Evolutionary conservation across 2,797 vertebrate genomes (phyloP), one percentile per base, ranked within the genome.

Genomic region (Sebastes taczanowskii): DNA sequence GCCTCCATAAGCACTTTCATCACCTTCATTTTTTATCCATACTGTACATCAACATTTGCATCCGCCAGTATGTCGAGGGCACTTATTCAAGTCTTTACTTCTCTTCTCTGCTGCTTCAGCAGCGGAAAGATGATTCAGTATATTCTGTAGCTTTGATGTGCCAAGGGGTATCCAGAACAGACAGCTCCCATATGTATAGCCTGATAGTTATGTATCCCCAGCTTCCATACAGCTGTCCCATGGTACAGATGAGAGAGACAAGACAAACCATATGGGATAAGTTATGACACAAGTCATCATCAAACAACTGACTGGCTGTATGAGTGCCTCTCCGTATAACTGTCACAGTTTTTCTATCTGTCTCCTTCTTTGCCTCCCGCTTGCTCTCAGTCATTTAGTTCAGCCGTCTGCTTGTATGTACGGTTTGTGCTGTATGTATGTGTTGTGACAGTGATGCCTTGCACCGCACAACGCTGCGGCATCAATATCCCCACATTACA

Each of bases 181-280:
- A 90, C 90, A 91, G 84, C 80, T 90, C 84, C 88, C 80, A 86
- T 89, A 91, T 90, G 84, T 76, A 84, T 74, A 74, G 69, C 27
- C 77, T 85, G 78, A 85, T 77, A 77, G 80, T 86, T 85, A 77
- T 83, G 85, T 85, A 79, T 85, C 72, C 61, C 76, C 29, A 74
- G 75, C 78, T 88, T 79, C 78, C 56, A 82, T 87, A 68, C 80
- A 85, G 80, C 84, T 82, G 84, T 79, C 87, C 81, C 85, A 86
- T 67, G 59, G 58, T 66, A 60, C 68, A 81, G 70, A 89, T 76
- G 72, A 88, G 71, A 85, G 70, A 83, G 78, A 88, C 73, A 81
- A 84, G 78, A 87, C 68, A 65, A 80, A 68, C 71, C 86, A 86
- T 88, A 85, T 73, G 81, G 86, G 85, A 88, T 77, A 82, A 88